Conservation (phyloP, 2,113 vertebrate genomes). For the Raja brachyura region DNA sequence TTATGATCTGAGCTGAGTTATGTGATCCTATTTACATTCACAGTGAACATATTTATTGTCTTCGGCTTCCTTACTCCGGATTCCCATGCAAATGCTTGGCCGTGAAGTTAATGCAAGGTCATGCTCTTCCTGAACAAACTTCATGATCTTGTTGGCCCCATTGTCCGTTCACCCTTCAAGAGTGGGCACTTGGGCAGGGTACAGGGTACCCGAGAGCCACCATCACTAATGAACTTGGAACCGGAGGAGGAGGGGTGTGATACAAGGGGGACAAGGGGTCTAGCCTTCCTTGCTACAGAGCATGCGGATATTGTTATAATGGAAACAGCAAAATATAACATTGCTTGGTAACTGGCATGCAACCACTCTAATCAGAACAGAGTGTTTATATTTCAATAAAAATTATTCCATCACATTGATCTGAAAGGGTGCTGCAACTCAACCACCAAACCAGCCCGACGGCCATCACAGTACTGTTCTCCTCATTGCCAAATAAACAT, state of each 20-base stretch:
- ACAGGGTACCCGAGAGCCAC: neutral
- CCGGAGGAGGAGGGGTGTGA: too few relatives aligned
- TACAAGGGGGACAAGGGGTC: too few relatives aligned
- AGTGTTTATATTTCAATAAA: neutral
- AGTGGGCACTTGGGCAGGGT: neutral
- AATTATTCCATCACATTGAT: neutral
- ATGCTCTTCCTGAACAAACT: neutral
- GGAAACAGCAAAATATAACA: neutral
- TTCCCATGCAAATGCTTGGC: neutral
- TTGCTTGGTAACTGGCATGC: neutral
- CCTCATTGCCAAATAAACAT: neutral
- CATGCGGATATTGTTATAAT: neutral
- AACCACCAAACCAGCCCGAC: neutral
- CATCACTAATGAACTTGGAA: neutral
- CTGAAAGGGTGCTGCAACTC: neutral
- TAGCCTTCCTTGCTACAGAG: neutral
- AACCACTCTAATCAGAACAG: neutral
- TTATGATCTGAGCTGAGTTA: neutral
- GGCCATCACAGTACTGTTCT: too few relatives aligned
- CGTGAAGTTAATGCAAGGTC: neutral
- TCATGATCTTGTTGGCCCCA: neutral
- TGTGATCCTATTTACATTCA: neutral
- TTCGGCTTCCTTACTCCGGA: neutral
- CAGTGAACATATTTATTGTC: neutral
- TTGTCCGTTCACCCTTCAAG: neutral